Base-by-base conservation (phyloP, 2,113 vertebrate genomes). In the Phrynosoma blainvillii region DNA sequence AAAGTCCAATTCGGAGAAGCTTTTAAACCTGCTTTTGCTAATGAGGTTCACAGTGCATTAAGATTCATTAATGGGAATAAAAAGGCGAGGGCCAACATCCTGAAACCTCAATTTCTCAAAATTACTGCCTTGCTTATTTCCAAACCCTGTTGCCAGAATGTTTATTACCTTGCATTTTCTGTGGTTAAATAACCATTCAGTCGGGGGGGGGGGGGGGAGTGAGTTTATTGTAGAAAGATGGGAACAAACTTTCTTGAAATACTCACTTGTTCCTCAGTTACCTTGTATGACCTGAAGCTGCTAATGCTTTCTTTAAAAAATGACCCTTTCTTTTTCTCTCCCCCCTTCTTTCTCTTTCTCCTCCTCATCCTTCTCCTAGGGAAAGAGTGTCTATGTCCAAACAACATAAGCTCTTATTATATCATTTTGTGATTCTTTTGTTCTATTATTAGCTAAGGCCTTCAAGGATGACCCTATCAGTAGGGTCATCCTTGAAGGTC, bases 81-180 rank as follows among this genome's bases (percentile, higher is more conserved):
- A 94, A 93, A 32, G 30, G 54, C n/a, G 88, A 56, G 82, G 32
- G 36, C 9, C 73, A 90, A 84, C 12, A 81, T 90, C 18, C 11
- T 80, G 59, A 93, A 88, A 88, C 30, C 3, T 85, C 5, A 56
- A 27, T 86, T 92, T 95, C 88, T 92, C 40, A 91, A 93, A 90
- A 88, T 84, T 82, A 80, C 21, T 70, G 78, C 32, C 54, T n/a
- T 42, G 27, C 80, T 90, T 94, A 89, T 79, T 93, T 93, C 73
- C 87, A 87, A 52, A 66, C 74, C 73, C 59, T 89, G 36, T 83
- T 91, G 52, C 42, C 79, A 85, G 30, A 85, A 79, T 47, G 36
- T 90, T 87, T 91, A 85, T 47, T 73, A 87, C 77, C 85, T 66
- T 6, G 32, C 62, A 90, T 91, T 85, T 62, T 86, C 62, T 88